Evolutionary conservation across 1,140 invertebrate genomes (phyloP).

Genomic region (Aphis craccivora): DNA sequence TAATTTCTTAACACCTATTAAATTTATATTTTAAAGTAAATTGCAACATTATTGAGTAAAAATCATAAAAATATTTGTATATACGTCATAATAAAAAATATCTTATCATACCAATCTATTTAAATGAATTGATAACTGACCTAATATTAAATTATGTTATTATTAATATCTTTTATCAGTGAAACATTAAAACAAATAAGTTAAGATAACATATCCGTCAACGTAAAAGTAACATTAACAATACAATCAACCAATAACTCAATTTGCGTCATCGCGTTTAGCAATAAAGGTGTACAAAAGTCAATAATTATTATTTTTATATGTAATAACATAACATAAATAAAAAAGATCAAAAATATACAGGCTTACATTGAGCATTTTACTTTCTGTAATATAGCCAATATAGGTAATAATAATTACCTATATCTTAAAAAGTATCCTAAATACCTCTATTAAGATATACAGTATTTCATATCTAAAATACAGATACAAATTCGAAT

Average conservation of each 20-base stretch:
- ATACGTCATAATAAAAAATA: neutral
- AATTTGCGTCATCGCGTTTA: neutral
- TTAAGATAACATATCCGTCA: neutral
- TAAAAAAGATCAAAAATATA: neutral
- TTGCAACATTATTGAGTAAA: neutral
- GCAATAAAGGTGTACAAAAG: neutral
- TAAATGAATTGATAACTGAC: neutral
- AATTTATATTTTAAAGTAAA: neutral
- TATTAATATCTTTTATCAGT: neutral
- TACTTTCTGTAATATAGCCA: too few species aligned
- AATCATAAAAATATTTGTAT: neutral
- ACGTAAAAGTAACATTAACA: neutral
- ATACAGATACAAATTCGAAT: too few species aligned
- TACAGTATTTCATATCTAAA: too few species aligned
- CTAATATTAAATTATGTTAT: neutral
- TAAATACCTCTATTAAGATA: too few species aligned
- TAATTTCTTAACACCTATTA: neutral
- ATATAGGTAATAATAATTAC: too few species aligned
- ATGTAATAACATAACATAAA: neutral
- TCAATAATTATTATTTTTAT: neutral
- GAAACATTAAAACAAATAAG: neutral
- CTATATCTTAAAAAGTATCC: too few species aligned
- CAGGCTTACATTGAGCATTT: neutral
- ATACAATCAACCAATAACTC: neutral
- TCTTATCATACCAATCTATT: neutral